Percentiles rank a stretch among this genome's conserved stretches.
phyloP scores from a whole-genome alignment of 2,113 vertebrate genomes.

The Saimiri boliviensis region DNA sequence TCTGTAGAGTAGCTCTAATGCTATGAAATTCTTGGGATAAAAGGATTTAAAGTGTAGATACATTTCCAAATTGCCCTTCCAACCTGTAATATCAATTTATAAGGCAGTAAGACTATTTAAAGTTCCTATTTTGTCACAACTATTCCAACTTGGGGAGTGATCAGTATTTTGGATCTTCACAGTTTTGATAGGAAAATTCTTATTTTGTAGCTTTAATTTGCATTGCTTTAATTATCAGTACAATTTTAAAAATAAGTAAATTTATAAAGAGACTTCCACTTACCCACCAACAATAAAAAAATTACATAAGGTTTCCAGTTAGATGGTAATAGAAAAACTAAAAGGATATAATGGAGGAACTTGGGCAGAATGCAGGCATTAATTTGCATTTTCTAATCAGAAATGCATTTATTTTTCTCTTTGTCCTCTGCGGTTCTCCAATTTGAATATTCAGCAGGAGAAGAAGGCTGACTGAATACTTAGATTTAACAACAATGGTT shows the following conservation, averaged over 20 bases:
- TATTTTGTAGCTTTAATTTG: slow-evolving; percentile 48
- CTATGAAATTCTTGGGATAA: neutral
- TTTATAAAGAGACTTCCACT: slow-evolving; percentile 42
- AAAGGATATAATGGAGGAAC: slow-evolving; percentile 50
- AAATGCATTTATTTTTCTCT: slow-evolving; percentile 77
- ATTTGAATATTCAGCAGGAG: slow-evolving; percentile 75
- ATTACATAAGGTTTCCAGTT: slow-evolving; percentile 28
- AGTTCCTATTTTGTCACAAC: neutral
- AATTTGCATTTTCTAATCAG: slow-evolving; percentile 78
- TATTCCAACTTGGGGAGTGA: neutral
- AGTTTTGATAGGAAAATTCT: neutral
- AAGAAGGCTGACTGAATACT: slow-evolving; percentile 64
- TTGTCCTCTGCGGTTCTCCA: slow-evolving; percentile 63
- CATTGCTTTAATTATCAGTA: slow-evolving; percentile 35
- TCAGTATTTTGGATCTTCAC: neutral
- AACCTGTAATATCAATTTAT: neutral
- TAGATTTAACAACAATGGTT: slow-evolving; percentile 65
- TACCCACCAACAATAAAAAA: neutral
- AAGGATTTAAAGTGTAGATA: neutral
- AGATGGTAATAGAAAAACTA: slow-evolving; percentile 38
- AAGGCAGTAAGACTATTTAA: neutral
- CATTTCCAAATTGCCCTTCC: slow-evolving; percentile 21
- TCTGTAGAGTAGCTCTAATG: neutral
- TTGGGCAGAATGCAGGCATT: slow-evolving; percentile 51
- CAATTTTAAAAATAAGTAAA: slow-evolving; percentile 24